phyloP scores from a whole-genome alignment of 2,888 invertebrate species.

The Sisyra terminalis region DNA sequence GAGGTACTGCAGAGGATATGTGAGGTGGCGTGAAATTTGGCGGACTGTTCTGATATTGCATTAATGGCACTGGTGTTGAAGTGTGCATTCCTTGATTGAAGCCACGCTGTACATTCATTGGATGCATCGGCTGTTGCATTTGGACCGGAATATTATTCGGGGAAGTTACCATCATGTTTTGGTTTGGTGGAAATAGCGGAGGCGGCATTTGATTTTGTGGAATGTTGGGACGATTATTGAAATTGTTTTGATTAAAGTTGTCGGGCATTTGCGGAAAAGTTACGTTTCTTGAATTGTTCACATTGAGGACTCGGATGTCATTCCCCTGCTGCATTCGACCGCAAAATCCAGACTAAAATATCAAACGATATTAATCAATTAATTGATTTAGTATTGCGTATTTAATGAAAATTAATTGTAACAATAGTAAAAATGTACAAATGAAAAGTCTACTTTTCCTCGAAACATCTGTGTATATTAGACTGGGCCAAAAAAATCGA shows the following conservation, averaged over 20 bases:
- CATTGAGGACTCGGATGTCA: neutral
- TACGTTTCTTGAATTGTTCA: conserved; percentile 2
- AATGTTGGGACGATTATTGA: too few species aligned
- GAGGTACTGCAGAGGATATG: too few species aligned
- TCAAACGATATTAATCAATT: too few species aligned
- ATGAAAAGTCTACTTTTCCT: too few species aligned
- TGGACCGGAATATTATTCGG: neutral
- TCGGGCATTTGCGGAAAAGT: neutral
- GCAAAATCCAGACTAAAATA: conserved; percentile 6
- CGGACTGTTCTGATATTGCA: neutral
- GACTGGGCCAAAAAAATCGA: too few species aligned
- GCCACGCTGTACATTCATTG: neutral
- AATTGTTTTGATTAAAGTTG: conserved; percentile 3
- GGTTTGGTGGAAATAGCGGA: conserved; percentile 7
- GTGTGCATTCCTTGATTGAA: conserved; percentile 1
- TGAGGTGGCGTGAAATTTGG: too few species aligned
- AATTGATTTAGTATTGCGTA: too few species aligned
- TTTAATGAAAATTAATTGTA: too few species aligned
- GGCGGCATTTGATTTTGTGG: neutral
- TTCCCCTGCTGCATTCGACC: neutral
- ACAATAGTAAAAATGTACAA: too few species aligned
- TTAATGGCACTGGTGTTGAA: neutral
- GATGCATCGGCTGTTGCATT: conserved; percentile 5
- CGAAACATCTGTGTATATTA: too few species aligned
- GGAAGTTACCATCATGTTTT: conserved; percentile 5